Base-by-base conservation (phyloP, 2,888 invertebrate genomes). In the Caenorhabditis virilis region DNA sequence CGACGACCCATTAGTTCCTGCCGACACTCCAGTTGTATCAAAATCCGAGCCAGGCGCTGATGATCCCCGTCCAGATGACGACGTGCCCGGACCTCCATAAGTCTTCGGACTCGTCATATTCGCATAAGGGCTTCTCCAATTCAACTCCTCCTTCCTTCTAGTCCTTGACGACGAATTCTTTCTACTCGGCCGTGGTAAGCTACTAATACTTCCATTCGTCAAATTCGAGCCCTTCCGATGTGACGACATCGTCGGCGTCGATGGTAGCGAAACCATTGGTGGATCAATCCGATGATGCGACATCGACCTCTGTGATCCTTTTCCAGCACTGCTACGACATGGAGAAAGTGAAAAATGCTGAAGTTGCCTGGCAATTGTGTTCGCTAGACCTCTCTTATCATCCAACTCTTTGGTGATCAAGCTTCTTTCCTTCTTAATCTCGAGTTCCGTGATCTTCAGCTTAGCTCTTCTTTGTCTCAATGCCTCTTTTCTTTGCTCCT, bases 181-280 rank as follows among this genome's bases (percentile, higher is more conserved):
- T 30, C 13, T 30, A 30, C 27, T 22, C 27, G 13, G 23, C 3
- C 6, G 15, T 22, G 25, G 18, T n/a, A 27, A 25, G 6, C 15
- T 42, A 6, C 25, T 49, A 16, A 61, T 35, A 51, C 55, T 55
- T 47, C 61, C 61, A 16, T 53, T 50, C 22, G 55, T 55, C 27
- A 46, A 6, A n/a, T n/a, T n/a, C n/a, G n/a, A n/a, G n/a, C n/a
- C 38, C 51, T 54, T 43, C 55, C 58, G 47, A 30, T 58, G 54
- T n/a, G n/a, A n/a, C 11, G 56, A 46, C 60, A 66, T 58, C 6
- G 71, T 70, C 2, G 76, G 76, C 13, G 76, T 74, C 1, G 76
- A 67, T 5, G 76, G 70, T 20, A 76, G 64, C 9, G 76, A 76
- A 30, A 68, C 74, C n/a, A 69, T 71, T 20, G 73, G 56, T 15